phyloP scores from a whole-genome alignment of 1,140 invertebrate genomes.

The Dreissena polymorpha region DNA sequence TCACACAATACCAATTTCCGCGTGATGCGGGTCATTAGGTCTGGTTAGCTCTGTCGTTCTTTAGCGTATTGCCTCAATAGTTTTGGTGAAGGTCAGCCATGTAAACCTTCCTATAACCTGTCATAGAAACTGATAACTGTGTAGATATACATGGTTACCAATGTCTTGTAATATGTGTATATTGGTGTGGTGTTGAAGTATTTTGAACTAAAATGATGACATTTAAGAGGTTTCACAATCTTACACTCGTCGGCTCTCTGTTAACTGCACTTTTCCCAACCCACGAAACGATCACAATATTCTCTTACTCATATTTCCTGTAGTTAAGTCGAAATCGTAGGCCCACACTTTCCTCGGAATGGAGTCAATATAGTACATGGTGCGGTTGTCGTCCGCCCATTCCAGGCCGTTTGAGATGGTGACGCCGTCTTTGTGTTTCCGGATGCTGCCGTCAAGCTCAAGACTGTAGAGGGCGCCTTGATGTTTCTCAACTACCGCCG shows the following conservation, averaged over 20 bases:
- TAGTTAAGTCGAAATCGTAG: conserved; percentile 88
- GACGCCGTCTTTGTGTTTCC: conserved; percentile 48
- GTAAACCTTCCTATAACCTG: too few species aligned
- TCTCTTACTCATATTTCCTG: conserved; percentile 85
- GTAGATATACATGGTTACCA: too few species aligned
- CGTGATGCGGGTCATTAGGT: background rate
- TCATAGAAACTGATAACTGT: too few species aligned
- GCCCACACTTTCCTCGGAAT: conserved; percentile 79
- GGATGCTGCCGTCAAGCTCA: conserved; percentile 31
- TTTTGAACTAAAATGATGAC: background rate
- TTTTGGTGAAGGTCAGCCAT: too few species aligned
- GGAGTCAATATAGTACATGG: conserved; percentile 81
- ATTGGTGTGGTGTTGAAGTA: too few species aligned
- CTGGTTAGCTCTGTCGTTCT: too few species aligned
- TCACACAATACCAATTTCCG: too few species aligned
- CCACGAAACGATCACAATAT: too few species aligned
- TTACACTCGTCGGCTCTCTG: too few species aligned
- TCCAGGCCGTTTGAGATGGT: conserved; percentile 79
- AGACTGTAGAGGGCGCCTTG: conserved; percentile 35
- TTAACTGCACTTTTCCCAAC: too few species aligned
- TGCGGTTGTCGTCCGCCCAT: conserved; percentile 86
- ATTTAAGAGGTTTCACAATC: background rate
- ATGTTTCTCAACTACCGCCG: conserved; percentile 17
- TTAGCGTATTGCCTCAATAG: too few species aligned
- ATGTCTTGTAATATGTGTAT: too few species aligned